Evolutionary conservation across 2,888 invertebrate species (phyloP).

Genomic region (Teleiodes luculella): DNA sequence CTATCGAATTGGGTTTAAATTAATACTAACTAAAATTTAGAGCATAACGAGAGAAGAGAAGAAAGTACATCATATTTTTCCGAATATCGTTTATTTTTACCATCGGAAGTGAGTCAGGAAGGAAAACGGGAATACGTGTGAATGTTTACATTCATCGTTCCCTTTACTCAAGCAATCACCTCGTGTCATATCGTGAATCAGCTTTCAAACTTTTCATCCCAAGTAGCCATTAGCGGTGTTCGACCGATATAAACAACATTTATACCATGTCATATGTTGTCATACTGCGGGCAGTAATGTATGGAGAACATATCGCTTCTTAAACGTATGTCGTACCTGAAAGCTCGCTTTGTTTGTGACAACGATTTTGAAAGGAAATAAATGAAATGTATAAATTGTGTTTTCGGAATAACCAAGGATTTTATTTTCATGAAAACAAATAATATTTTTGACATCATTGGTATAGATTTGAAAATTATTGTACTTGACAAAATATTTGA

Average conservation of each 20-base stretch:
- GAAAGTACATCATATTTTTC: background rate
- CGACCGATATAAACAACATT: constrained; percentile 24
- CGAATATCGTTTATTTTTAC: background rate
- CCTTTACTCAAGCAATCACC: constrained; percentile 17
- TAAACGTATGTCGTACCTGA: constrained; percentile 14
- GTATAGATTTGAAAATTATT: no score
- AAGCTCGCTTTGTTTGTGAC: constrained; percentile 17
- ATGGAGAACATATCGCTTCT: constrained; percentile 7
- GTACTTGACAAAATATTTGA: no score
- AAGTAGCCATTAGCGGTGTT: constrained; percentile 34
- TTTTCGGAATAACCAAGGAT: background rate
- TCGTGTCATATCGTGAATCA: constrained; percentile 20
- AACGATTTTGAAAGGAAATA: background rate
- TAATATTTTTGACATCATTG: no score
- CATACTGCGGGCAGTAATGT: constrained; percentile 7
- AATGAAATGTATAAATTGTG: background rate
- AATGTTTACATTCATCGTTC: constrained; percentile 20
- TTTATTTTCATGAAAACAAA: no score
- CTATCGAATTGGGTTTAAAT: background rate
- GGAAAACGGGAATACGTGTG: background rate
- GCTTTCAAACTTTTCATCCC: constrained; percentile 25
- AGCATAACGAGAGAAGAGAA: background rate
- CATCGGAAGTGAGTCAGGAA: constrained; percentile 7
- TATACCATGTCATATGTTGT: constrained; percentile 14
- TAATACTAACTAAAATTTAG: no score